Evolutionary conservation across 2,113 vertebrate species (phyloP), one percentile per base, ranked within the genome.

Genomic region (Leptobrachium leishanense): DNA sequence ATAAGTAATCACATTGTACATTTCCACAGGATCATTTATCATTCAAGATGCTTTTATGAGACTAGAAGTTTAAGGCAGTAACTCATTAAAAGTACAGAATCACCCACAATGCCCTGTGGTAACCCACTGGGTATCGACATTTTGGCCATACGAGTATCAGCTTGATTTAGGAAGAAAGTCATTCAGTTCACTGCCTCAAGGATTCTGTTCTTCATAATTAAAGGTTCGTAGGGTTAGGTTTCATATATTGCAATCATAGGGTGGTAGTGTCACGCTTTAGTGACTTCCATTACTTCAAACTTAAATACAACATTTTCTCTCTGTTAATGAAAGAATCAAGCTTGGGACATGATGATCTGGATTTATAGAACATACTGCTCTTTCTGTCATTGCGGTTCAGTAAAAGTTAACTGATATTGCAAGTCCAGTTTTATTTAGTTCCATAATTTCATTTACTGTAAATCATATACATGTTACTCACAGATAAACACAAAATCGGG

Each of bases 151-250:
- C 3, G 53, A 74, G 74, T 20, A 76, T 68, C 77, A 82, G 77
- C 79, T 59, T 8, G 5, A 82, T 11, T 62, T 68, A 70, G 62
- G 62, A 66, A 57, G 78, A 79, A 83, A 70, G 84, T 77, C 78
- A 41, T 39, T 54, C 44, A 57, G 46, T 55, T 43, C 0, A 50
- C 9, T 82, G 75, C 66, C 82, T 81, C 41, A 39, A 42, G 79
- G 76, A 39, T 68, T 82, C 80, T 81, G 11, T 68, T 11, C 53
- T 43, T 39, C 15, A 68, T 66, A 84, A 80, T 0, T 0, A 84
- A 86, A 89, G 85, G 84, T 86, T 86, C 84, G 82, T 8, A 0
- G 53, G 43, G 40, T 40, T 1, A 78, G 57, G 65, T 46, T 83
- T 84, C 85, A 83, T 68, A 42, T 79, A 12, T 83, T 75, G 63